Percentiles rank a stretch among this genome's conserved stretches.
Conservation (phyloP, 2,888 invertebrate species). For the Caenorhabditis auriculariae region DNA sequence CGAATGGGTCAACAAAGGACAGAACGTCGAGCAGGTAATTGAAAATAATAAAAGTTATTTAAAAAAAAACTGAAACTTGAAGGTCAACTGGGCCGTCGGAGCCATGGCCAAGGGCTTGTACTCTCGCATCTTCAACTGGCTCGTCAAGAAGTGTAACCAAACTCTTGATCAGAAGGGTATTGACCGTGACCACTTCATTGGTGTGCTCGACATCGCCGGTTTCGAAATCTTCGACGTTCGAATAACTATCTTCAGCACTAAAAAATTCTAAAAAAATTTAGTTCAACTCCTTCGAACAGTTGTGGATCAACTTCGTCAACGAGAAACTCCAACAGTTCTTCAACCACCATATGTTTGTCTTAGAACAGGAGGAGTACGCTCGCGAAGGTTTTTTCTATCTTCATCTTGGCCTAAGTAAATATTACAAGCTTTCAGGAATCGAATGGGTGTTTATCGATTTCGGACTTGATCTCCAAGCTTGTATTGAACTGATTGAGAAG, state of each 20-base stretch:
- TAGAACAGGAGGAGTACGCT: slow-evolving; percentile 84
- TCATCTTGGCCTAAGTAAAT: too few relatives aligned
- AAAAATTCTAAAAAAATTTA: slow-evolving; percentile 68
- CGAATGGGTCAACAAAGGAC: slow-evolving; percentile 68
- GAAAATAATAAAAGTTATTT: neutral
- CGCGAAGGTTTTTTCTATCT: too few relatives aligned
- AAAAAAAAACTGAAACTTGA: neutral
- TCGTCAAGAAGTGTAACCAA: slow-evolving; percentile 67
- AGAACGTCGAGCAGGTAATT: slow-evolving; percentile 67
- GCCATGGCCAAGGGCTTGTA: slow-evolving; percentile 67
- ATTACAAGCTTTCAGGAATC: too few relatives aligned
- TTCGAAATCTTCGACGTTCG: slow-evolving; percentile 94
- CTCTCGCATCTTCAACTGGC: slow-evolving; percentile 67
- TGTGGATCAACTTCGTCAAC: slow-evolving; percentile 98
- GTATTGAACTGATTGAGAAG: slow-evolving; percentile 94
- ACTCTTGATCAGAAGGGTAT: slow-evolving; percentile 72
- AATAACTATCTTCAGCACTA: neutral
- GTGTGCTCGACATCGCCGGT: slow-evolving; percentile 99
- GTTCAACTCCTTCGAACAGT: slow-evolving; percentile 97
- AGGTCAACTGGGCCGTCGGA: slow-evolving; percentile 61
- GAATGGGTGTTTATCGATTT: slow-evolving; percentile 96
- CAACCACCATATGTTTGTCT: slow-evolving; percentile 97
- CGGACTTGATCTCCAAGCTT: slow-evolving; percentile 93
- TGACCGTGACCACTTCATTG: slow-evolving; percentile 96
- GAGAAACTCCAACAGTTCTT: slow-evolving; percentile 97